Evolutionary conservation across 2,797 vertebrate genomes (phyloP).

Genomic region (Synaphobranchus kaupii): DNA sequence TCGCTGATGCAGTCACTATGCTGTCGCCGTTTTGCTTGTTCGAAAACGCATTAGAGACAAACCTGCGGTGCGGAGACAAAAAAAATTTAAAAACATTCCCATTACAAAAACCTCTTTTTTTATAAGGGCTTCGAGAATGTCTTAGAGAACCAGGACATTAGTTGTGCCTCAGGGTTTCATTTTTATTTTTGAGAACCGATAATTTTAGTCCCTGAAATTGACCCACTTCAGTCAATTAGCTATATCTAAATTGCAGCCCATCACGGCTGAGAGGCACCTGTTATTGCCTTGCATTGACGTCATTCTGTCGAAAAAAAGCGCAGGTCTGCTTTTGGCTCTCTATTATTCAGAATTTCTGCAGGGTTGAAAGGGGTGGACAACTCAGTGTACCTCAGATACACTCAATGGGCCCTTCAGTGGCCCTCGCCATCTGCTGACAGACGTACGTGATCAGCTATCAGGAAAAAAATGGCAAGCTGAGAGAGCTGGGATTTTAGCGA

Average conservation of each 20-base stretch:
- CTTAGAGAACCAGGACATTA: background rate
- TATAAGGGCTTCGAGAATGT: background rate
- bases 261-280: background rate
- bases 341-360: background rate
- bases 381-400: background rate
- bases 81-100: background rate
- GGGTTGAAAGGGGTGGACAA: background rate
- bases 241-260: slow-evolving; percentile 15
- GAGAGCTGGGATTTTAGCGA: background rate
- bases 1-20: background rate
- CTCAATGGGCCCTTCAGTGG: background rate
- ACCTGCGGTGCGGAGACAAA: background rate
- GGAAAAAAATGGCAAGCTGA: background rate
- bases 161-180: background rate
- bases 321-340: background rate
- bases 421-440: background rate
- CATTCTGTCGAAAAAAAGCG: background rate
- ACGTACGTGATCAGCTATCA: background rate
- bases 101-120: background rate
- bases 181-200: background rate
- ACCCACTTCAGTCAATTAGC: slow-evolving; percentile 22
- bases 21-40: background rate
- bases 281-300: slow-evolving; percentile 14
- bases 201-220: background rate
- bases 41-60: background rate